A percentile compares a stretch with the other conserved stretches of the same genome.
These are phyloP conservation scores for Drosophila meridionalis DNA, from an alignment of 2,888 invertebrate species.

Conservation along the genomic window DNA sequence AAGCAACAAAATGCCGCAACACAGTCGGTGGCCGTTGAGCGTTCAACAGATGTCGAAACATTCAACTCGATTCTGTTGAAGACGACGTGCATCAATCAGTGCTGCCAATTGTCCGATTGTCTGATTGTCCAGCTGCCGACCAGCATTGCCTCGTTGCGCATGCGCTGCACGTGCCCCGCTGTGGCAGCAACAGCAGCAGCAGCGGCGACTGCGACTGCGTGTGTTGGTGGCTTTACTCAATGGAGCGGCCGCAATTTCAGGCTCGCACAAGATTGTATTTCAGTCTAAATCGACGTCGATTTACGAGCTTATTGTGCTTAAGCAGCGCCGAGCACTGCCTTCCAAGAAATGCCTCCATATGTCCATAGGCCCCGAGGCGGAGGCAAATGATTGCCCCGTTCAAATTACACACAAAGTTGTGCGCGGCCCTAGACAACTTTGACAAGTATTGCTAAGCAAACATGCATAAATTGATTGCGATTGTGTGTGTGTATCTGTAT, in stretches of 20 bases:
- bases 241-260: conserved; percentile 60
- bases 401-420: conserved; percentile 78
- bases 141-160: conserved; percentile 51
- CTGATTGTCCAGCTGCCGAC: conserved; percentile 22
- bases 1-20: conserved; percentile 56
- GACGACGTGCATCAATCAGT: conserved; percentile 78
- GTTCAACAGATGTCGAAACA: conserved; percentile 57
- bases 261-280: conserved; percentile 65
- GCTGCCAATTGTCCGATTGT: conserved; percentile 32
- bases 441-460: conserved; percentile 80
- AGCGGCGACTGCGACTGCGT: conserved; percentile 43
- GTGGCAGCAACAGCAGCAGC: conserved; percentile 21
- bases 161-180: conserved; percentile 70
- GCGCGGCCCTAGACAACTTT: conserved; percentile 74
- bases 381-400: conserved; percentile 62
- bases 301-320: conserved; percentile 71
- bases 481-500: conserved; percentile 3
- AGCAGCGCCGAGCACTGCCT: conserved; percentile 39
- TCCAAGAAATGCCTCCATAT: conserved; percentile 61
- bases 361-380: conserved; percentile 1
- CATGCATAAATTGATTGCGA: conserved; percentile 75
- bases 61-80: conserved; percentile 67
- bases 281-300: conserved; percentile 74
- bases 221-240: conserved; percentile 72
- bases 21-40: conserved; percentile 57